Base-by-base conservation (phyloP, 1,140 invertebrate species). In the Drosophila saltans region DNA sequence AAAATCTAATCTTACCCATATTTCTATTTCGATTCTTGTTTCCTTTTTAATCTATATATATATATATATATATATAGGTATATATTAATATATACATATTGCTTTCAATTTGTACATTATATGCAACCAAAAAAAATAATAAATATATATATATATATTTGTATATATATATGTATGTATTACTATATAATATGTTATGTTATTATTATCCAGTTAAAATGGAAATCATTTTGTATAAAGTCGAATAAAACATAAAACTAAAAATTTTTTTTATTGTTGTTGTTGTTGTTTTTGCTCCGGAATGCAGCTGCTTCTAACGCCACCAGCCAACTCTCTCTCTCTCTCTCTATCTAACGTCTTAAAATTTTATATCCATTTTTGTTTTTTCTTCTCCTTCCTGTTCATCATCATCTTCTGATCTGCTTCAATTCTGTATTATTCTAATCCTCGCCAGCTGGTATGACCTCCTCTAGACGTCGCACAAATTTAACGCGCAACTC, bases 401-500 rank as follows among this genome's bases (percentile, higher is more conserved):
- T 48, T 48, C 7, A 21, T 24, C 21, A 26, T 52, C 21, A 26
- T 63, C 59, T 26, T 80, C 55, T 78, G 45, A 77, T 76, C 67
- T 67, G 52, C 63, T 60, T 66, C 24, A 75, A 59, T 75, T 52
- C 45, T 77, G 74, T 77, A 65, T 77, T 45, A 40, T 24, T 88
- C 66, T 96, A 99, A 93, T 99, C 98, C 94, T 99, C 98, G 62
- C 98, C 98, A 72, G 97, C 98, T 62, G 98, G 98, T 88, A 99
- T 97, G 26, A 98, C 97, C 94, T 99, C 99, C 93, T 99, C 98
- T 86, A 99, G 93, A 93, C 97, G 95, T 92, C 98, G 96, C 59
- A 99, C 96, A 92, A 99, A 99, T 92, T 99, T 99, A 1, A 99
- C 96, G 92, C 98, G 93, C 45, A 99, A 93, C 94, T 99, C 99